Percentiles rank a stretch among this genome's conserved stretches.
phyloP scores from a whole-genome alignment of 2,888 invertebrate genomes.

The Drepana falcataria region DNA sequence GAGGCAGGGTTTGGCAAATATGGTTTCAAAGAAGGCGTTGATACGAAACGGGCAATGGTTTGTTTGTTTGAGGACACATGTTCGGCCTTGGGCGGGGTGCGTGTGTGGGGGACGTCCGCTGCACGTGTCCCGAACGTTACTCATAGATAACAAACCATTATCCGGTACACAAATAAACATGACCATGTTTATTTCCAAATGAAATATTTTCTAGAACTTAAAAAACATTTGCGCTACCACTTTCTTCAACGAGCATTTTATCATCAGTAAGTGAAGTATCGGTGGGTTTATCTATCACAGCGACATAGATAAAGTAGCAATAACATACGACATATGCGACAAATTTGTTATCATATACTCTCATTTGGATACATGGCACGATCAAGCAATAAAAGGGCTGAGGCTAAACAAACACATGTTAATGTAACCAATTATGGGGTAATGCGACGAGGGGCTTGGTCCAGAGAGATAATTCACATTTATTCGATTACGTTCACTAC shows the following conservation, averaged over 20 bases:
- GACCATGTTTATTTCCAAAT: constrained; percentile 1
- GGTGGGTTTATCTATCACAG: constrained; percentile 5
- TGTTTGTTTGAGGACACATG: constrained; percentile 45
- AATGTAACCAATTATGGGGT: background rate
- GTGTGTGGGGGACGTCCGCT: constrained; percentile 37
- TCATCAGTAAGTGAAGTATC: constrained; percentile 5
- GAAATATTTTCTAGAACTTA: background rate
- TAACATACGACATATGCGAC: constrained; percentile 16
- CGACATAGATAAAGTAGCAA: constrained; percentile 7
- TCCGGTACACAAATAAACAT: constrained; percentile 25
- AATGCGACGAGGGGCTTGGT: constrained; percentile 3
- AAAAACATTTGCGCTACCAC: background rate
- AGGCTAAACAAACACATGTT: background rate
- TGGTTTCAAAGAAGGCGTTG: constrained; percentile 21
- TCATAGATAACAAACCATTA: constrained; percentile 35
- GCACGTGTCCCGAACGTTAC: constrained; percentile 40
- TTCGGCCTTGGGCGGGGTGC: constrained; percentile 43
- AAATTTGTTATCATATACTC: constrained; percentile 2
- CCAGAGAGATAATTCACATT: constrained; percentile 8
- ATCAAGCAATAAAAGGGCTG: background rate
- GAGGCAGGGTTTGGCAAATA: constrained; percentile 6
- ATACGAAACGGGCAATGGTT: constrained; percentile 24
- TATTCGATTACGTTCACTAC: constrained; percentile 27
- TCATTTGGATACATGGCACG: background rate
- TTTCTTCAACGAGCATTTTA: constrained; percentile 1